Conservation (phyloP, 2,888 invertebrate species). For the Aleiodes testaceus region DNA sequence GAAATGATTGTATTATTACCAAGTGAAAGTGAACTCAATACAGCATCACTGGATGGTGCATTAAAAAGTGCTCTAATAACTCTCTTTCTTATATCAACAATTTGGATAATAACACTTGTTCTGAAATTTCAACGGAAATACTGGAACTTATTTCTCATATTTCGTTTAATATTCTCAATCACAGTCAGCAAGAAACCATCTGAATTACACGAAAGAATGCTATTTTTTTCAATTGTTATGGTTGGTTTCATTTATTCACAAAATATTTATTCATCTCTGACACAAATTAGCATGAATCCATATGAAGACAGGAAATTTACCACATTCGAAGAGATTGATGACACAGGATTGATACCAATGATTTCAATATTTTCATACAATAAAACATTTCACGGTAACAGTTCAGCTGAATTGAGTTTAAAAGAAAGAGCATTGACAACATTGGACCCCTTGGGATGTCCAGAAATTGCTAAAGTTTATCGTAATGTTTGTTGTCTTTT, state of each 20-base stretch:
- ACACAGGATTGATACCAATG: constrained; percentile 44
- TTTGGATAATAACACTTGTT: constrained; percentile 20
- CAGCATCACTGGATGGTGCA: not conserved
- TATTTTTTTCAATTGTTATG: constrained; percentile 42
- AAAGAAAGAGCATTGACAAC: constrained; percentile 25
- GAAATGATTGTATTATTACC: constrained; percentile 49
- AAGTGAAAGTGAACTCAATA: constrained; percentile 7
- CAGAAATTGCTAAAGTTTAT: constrained; percentile 40
- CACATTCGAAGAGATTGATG: constrained; percentile 46
- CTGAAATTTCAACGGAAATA: constrained; percentile 37
- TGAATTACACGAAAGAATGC: constrained; percentile 40
- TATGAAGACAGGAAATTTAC: constrained; percentile 32
- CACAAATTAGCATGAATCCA: constrained; percentile 33
- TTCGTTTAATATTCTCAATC: constrained; percentile 44
- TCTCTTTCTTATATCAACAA: constrained; percentile 24
- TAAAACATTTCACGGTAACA: constrained; percentile 35
- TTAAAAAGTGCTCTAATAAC: constrained; percentile 22
- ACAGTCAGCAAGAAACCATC: constrained; percentile 26
- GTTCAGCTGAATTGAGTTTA: constrained; percentile 18
- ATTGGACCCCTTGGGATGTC: constrained; percentile 37
- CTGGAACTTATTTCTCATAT: constrained; percentile 45
- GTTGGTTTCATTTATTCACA: constrained; percentile 47
- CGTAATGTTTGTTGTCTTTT: constrained; percentile 18
- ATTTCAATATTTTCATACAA: constrained; percentile 20
- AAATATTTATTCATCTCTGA: constrained; percentile 47